phyloP scores from a whole-genome alignment of 2,113 vertebrate genomes.

The Prietella phreatophila region DNA sequence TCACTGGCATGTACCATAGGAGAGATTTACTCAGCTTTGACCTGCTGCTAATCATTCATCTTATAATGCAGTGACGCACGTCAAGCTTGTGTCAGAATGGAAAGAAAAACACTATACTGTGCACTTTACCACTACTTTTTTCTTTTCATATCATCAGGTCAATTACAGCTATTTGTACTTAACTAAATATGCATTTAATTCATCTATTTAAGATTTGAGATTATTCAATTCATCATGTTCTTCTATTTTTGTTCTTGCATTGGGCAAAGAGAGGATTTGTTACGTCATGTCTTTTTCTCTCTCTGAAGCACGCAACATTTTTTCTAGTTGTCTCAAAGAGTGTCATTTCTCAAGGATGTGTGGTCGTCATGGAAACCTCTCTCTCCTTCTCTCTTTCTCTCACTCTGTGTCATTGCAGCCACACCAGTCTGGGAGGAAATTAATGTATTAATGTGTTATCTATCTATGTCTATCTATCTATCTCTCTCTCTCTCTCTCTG shows the following conservation, averaged over 20 bases:
- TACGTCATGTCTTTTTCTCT: constrained; percentile 2
- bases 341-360: constrained; percentile 51
- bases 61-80: not conserved
- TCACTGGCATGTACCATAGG: not conserved
- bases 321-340: constrained; percentile 30
- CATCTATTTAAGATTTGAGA: not conserved
- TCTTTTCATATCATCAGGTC: not conserved
- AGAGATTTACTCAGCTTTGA: constrained; percentile 20
- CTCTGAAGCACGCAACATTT: constrained; percentile 9
- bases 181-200: too few species aligned
- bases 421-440: constrained; percentile 18
- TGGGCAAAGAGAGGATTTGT: not conserved
- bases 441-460: not conserved
- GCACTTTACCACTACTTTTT: not conserved
- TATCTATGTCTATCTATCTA: not conserved
- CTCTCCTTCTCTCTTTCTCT: constrained; percentile 30
- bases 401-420: constrained; percentile 30
- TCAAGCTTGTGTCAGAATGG: not conserved
- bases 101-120: not conserved
- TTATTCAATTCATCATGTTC: not conserved
- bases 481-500: not conserved
- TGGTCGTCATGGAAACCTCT: constrained; percentile 61
- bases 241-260: not conserved
- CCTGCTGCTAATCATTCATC: constrained; percentile 1
- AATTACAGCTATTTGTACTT: not conserved